These are phyloP conservation scores for Eudemis profundana DNA, from an alignment of 2,888 invertebrate species.

Conservation along the genomic window DNA sequence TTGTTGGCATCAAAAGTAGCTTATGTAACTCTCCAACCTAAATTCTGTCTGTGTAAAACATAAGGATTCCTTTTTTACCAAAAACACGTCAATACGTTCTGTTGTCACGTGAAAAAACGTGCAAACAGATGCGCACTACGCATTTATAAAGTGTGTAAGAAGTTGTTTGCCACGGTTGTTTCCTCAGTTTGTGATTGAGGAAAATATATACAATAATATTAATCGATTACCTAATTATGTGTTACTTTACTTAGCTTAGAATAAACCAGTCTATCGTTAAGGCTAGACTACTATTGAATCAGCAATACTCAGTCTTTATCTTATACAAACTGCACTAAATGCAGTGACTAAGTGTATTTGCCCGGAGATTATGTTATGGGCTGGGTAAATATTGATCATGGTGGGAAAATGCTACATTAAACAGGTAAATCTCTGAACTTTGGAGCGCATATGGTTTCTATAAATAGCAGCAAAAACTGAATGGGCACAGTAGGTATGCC, in stretches of 20 bases:
- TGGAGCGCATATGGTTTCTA: not conserved
- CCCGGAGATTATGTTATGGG: constrained; percentile 12
- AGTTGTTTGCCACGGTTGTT: not conserved
- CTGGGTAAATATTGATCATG: constrained; percentile 27
- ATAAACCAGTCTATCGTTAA: constrained; percentile 10
- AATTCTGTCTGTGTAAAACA: no score
- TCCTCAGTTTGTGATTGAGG: not conserved
- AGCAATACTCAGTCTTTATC: constrained; percentile 20
- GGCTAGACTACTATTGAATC: constrained; percentile 5
- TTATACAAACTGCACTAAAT: constrained; percentile 16
- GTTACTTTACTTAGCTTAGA: constrained; percentile 17
- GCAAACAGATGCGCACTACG: no score
- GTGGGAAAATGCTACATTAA: constrained; percentile 8
- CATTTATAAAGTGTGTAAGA: no score
- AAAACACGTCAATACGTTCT: no score
- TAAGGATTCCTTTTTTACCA: no score
- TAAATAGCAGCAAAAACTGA: not conserved
- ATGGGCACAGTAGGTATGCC: not conserved
- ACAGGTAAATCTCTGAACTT: constrained; percentile 3
- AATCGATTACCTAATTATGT: constrained; percentile 15
- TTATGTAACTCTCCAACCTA: no score
- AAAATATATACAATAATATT: constrained; percentile 14
- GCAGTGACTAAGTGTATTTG: constrained; percentile 22
- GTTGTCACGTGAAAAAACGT: no score
- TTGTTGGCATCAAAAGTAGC: no score